These are phyloP conservation scores for Ennomos fuscantarius DNA, from an alignment of 2,888 invertebrate genomes.

Conservation along the genomic window DNA sequence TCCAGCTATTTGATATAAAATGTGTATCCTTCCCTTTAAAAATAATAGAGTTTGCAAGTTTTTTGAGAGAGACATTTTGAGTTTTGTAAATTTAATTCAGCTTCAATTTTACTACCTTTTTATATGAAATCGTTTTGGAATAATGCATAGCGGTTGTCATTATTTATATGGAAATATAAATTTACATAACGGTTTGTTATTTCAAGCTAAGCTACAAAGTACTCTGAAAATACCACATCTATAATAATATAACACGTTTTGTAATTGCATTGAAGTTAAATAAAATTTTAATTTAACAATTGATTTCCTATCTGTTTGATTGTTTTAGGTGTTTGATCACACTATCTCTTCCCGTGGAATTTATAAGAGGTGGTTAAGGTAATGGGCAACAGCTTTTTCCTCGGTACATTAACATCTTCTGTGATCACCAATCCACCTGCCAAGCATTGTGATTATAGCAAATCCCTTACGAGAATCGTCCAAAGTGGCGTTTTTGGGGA, in stretches of 20 bases:
- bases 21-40: slow-evolving; percentile 31
- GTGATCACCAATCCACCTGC: too few species aligned
- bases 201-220: slow-evolving; percentile 1
- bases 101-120: slow-evolving; percentile 16
- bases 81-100: slow-evolving; percentile 12
- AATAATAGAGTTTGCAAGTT: slow-evolving; percentile 29
- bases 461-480: too few species aligned
- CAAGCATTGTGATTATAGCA: too few species aligned
- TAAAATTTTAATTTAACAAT: too few species aligned
- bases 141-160: slow-evolving; percentile 16
- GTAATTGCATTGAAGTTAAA: background rate
- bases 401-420: too few species aligned
- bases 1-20: slow-evolving; percentile 44
- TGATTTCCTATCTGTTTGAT: too few species aligned
- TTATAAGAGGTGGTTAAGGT: too few species aligned
- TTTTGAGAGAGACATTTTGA: slow-evolving; percentile 17
- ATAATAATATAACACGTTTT: background rate
- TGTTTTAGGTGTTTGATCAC: too few species aligned
- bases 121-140: slow-evolving; percentile 4
- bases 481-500: too few species aligned
- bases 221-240: background rate
- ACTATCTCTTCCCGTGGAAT: too few species aligned
- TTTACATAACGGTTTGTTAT: slow-evolving; percentile 12
- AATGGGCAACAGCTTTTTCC: too few species aligned
- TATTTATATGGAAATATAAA: slow-evolving; percentile 15